Evolutionary conservation across 2,888 invertebrate species (phyloP), one percentile per base, ranked within the genome.

Genomic region (Cylindroiulus punctatus): DNA sequence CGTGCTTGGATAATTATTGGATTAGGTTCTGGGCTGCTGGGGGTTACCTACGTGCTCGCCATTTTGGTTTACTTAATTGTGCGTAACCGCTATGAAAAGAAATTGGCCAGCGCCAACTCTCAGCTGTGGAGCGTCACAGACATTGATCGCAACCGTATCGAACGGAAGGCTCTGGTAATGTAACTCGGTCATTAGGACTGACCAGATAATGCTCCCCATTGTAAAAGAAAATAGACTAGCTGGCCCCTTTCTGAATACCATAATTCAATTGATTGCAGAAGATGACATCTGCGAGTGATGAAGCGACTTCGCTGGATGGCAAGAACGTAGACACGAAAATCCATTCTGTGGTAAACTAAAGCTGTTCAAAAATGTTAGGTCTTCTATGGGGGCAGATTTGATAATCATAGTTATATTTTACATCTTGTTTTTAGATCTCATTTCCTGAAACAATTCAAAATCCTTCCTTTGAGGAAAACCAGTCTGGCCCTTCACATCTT

Each of bases 11-110:
- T 65, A 14, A 57, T 57, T 32, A 40, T 85, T 12, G 52, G 32
- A 47, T 57, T 85, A 2, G 85, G 85, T 30, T 57, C 65, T 30
- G 85, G 85, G 30, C 65, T 85, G 12, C 65, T 85, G 57, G 85
- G 85, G 17, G 85, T 85, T 19, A 85, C 85, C 17, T 85, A 85
- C 52, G 30, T 85, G 12, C 65, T 85, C 14, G 85, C 85, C 57
- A 85, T 85, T 22, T 36, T 85, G 65, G 57, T 85, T 17, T 85
- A 85, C 22, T 1, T 85, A 12, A 32, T 65, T 1, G 85, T 85
- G 8, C 30, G 85, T 12, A 30, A 65, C 4, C 36, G 44, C 36
- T 44, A 84, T 17, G 44, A 84, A 3, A 84, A 44, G 84, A 84
- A 84, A 47, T n/a, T 44, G 7, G 1, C 32, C 32, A 32, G 12